phyloP scores from a whole-genome alignment of 2,113 vertebrate species.

The Aspiorhynchus laticeps region DNA sequence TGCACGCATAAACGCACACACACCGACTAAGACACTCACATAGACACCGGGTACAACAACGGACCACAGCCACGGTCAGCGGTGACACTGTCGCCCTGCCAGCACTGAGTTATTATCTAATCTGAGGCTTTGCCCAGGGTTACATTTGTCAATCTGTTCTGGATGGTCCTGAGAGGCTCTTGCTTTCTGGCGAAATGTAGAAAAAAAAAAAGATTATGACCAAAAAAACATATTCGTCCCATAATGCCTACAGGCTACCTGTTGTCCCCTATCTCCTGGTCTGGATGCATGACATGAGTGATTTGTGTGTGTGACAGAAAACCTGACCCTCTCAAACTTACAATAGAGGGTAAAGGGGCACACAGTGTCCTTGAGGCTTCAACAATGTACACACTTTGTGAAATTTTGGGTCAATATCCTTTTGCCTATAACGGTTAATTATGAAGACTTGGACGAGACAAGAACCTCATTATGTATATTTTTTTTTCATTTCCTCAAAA shows the following conservation, averaged over 20 bases:
- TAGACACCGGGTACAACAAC: conserved; percentile 28
- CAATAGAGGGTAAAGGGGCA: not conserved
- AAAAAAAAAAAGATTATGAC: conserved; percentile 41
- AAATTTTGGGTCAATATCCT: conserved; percentile 15
- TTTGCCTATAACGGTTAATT: conserved; percentile 24
- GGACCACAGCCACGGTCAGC: conserved; percentile 44
- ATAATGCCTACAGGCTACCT: conserved; percentile 48
- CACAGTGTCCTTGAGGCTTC: not conserved
- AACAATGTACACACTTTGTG: not conserved
- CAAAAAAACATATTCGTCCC: conserved; percentile 49
- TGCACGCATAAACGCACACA: conserved; percentile 36
- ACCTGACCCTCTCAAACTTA: not conserved
- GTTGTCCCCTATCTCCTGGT: conserved; percentile 49
- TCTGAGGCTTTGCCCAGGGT: conserved; percentile 59
- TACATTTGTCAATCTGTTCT: conserved; percentile 64
- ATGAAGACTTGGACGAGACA: conserved; percentile 15
- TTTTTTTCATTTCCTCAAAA: conserved; percentile 29
- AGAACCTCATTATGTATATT: conserved; percentile 18
- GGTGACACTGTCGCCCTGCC: conserved; percentile 52
- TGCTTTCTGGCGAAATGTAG: conserved; percentile 45
- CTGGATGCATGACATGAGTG: conserved; percentile 49
- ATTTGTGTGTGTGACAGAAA: conserved; percentile 40
- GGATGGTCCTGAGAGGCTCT: conserved; percentile 50
- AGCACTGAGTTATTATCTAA: conserved; percentile 63
- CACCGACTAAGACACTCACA: conserved; percentile 38